Base-by-base conservation (phyloP, 2,113 vertebrate species). In the Paedocypris sp. region DNA sequence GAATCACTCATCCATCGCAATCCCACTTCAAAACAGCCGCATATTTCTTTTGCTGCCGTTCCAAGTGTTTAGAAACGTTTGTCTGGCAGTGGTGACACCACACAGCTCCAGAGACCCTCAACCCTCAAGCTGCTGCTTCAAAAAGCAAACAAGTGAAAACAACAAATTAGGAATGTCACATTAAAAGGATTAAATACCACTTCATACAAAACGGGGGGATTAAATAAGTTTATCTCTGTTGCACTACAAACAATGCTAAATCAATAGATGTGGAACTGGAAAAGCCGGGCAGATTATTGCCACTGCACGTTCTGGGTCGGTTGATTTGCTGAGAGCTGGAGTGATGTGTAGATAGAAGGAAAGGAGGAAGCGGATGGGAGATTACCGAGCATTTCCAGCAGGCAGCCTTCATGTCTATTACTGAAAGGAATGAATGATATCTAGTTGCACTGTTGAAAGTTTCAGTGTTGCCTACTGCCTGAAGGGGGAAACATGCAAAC, bases 401-500 rank as follows among this genome's bases (percentile, higher is more conserved):
- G 19, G 50, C 50, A 49, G 59, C 64, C 69, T 64, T 75, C 64
- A 74, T 77, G 73, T 62, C 71, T 68, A 63, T 79, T 80, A 80
- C 77, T 80, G 57, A 82, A 82, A 80, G 78, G 74, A 83, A 73
- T 73, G 54, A 74, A 67, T 66, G 47, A 71, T 61, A 76, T 77
- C 69, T 59, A 71, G 54, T 61, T 66, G 70, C 63, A 57, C 58
- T 41, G 62, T 67, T 60, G 51, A 70, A 69, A 62, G 20, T 69
- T 71, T 36, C 60, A 67, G 69, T 74, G 72, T 77, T 62, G 62
- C 11, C 45, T 64, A 8, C 20, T 19, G 54, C 28, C 59, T 73
- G 72, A 45, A 76, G 65, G 66, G 31, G 46, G 48, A 39, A 65
- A 50, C n/a, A 50, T 5, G n/a, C 26, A 42, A 60, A 60, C 64